These are phyloP conservation scores for Laticauda laticaudata DNA, from an alignment of 2,113 vertebrate genomes.

Conservation along the genomic window DNA sequence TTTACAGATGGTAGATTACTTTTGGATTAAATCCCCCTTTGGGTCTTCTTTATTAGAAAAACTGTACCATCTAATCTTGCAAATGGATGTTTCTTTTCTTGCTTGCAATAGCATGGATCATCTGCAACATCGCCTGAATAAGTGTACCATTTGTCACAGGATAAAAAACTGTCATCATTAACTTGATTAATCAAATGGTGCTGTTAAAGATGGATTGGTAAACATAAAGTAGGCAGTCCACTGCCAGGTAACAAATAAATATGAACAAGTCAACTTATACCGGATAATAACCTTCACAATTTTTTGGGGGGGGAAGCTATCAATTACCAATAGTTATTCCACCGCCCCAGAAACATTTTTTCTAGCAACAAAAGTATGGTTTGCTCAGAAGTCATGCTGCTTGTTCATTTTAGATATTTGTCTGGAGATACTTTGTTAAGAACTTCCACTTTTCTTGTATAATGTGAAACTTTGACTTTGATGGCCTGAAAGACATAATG, in stretches of 20 bases:
- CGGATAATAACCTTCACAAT: constrained; percentile 68
- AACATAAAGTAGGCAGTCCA: constrained; percentile 73
- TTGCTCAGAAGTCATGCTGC: constrained; percentile 71
- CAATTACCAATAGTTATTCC: constrained; percentile 69
- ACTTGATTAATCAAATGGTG: constrained; percentile 77
- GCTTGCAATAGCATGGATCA: constrained; percentile 67
- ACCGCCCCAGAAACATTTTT: constrained; percentile 68
- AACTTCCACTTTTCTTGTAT: constrained; percentile 61
- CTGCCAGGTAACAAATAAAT: constrained; percentile 80
- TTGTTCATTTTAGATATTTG: constrained; percentile 48
- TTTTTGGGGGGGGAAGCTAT: constrained; percentile 74
- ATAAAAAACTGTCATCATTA: constrained; percentile 74
- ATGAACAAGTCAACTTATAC: constrained; percentile 79
- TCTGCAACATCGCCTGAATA: constrained; percentile 67
- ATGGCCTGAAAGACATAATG: constrained; percentile 65
- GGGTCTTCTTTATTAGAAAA: constrained; percentile 50
- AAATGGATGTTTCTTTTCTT: constrained; percentile 67
- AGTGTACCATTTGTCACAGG: constrained; percentile 70
- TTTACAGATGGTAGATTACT: constrained; percentile 40
- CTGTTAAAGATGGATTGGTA: constrained; percentile 74
- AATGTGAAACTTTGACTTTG: constrained; percentile 58
- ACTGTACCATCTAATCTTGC: constrained; percentile 54
- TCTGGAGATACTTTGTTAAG: constrained; percentile 35
- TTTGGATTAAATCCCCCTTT: constrained; percentile 49
- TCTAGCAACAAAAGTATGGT: constrained; percentile 61